Base-by-base conservation (phyloP, 2,888 invertebrate species). In the Pandemis cinnamomeana region DNA sequence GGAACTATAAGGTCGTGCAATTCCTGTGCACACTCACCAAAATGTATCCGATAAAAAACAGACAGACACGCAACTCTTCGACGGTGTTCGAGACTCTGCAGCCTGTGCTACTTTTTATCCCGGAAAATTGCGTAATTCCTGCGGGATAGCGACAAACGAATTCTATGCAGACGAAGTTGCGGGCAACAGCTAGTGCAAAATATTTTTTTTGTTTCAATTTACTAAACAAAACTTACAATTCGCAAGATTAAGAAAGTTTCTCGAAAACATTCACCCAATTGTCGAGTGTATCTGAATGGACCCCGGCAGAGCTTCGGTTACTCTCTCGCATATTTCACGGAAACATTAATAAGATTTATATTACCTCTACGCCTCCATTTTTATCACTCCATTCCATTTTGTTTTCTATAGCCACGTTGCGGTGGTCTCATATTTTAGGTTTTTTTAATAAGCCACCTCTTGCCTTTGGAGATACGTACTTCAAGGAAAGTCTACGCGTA, bases 291-390 rank as follows among this genome's bases (percentile, higher is more conserved):
- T 36, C 27, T 4, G 27, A 36, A 41, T 7, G 36, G 36, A 62
- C 36, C 58, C 48, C n/a, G 60, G 61, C 42, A 61, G 7, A 10
- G 67, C 68, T 55, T 63, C 42, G 48, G 72, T 68, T 68, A 68
- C 72, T 72, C 48, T 68, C 72, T 73, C 69, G 58, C 72, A 73
- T 69, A 69, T 73, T 73, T 60, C 69, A 58, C 72, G 72, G 72
- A 73, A 69, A 73, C 72, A 73, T 73, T 73, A 73, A 73, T 64
- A 73, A 69, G 72, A 73, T 73, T 73, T 73, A 73, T 73, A 60
- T 69, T 42, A 60, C 64, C 62, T 58, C 41, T 55, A 68, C 68
- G 55, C 55, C 68, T 62, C 72, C 69, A 64, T 69, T 73, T 69
- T 73, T 73, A 73, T 69, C 72, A 73, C 72, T 73, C 63, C 72